These are phyloP conservation scores for Callorhinus ursinus DNA, from an alignment of 2,113 vertebrate species.

Conservation along the genomic window DNA sequence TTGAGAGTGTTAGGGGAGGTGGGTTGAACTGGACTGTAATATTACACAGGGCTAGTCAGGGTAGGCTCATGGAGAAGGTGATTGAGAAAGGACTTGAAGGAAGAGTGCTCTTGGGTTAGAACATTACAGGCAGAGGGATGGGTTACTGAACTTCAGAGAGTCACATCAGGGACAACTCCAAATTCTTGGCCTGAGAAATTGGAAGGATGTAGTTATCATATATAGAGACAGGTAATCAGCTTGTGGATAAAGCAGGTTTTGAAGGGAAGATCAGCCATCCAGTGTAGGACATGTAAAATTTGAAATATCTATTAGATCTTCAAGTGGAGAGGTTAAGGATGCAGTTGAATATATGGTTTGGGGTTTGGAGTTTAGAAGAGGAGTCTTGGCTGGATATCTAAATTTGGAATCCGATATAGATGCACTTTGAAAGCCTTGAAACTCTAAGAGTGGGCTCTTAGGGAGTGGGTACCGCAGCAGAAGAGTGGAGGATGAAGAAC, in stretches of 20 bases:
- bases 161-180: neutral
- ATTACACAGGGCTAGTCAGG: neutral
- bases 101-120: neutral
- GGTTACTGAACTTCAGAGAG: neutral
- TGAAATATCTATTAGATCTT: neutral
- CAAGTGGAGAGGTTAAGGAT: neutral
- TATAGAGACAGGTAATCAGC: neutral
- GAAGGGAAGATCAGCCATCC: neutral
- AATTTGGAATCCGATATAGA: neutral
- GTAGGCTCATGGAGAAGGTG: accelerated
- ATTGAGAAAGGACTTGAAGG: neutral
- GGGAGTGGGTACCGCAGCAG: neutral
- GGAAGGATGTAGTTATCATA: neutral
- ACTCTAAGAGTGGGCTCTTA: neutral
- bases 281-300: neutral
- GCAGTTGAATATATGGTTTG: neutral
- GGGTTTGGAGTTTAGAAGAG: neutral
- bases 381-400: neutral
- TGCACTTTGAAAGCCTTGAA: neutral
- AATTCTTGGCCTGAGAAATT: neutral
- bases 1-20: neutral
- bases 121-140: neutral
- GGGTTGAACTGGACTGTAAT: neutral
- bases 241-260: neutral
- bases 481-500: neutral